Evolutionary conservation across 2,888 invertebrate species (phyloP), one percentile per base, ranked within the genome.

Genomic region (Caenorhabditis panamensis): DNA sequence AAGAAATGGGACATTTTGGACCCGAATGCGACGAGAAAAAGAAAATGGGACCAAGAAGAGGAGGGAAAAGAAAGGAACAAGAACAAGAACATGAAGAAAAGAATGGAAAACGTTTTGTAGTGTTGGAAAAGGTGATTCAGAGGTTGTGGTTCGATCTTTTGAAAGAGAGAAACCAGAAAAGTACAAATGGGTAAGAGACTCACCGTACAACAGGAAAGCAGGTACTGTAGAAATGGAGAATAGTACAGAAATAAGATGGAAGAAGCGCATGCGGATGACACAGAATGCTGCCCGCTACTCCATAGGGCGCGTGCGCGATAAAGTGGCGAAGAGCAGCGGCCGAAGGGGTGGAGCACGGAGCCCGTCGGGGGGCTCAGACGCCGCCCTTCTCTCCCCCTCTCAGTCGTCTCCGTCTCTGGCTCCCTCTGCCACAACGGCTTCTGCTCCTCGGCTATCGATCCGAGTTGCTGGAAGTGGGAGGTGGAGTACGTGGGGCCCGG

Each of bases 221-320:
- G 64, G 56, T 73, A 64, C 73, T 73, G 73, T 73, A 64, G 64
- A 64, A 73, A 66, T 59, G 59, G 64, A 66, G 58, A 64, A 18
- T 59, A 68, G 49, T 47, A 72, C 24, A 41, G 59, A 28, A 59
- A 66, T 63, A 41, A 66, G 66, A 59, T 73, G 73, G 73, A 73
- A 64, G 73, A 73, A 73, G 73, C 73, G 73, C 73, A 73, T 73
- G 59, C 73, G 73, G 73, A 73, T 64, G 64, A 73, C 64, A 66
- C 56, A 41, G 58, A 54, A 41, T 5, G 11, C 44, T 44, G 58
- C 54, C 71, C 47, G 73, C 73, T 73, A 73, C 73, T 73, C 73
- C 73, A 73, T 73, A 73, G 73, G 73, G 73, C 73, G 73, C 73
- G 64, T 73, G 73, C 73, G 73, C 73, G 73, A 73, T 66, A 73